Conservation (phyloP, 2,888 invertebrate genomes). For the Leuctra nigra region DNA sequence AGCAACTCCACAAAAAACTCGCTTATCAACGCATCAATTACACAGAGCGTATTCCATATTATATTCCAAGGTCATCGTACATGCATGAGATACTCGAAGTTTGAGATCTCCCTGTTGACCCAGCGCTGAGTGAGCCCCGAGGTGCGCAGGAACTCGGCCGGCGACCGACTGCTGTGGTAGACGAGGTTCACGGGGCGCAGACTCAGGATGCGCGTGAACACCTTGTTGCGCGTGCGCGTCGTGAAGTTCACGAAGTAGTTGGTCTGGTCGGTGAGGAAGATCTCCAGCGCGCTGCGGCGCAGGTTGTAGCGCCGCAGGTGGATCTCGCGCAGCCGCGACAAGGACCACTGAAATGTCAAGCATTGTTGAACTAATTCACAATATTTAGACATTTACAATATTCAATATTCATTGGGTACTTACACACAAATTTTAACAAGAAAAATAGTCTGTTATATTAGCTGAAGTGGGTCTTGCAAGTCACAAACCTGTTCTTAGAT, state of each 20-base stretch:
- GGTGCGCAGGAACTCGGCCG: constrained; percentile 51
- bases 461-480: too few relatives aligned
- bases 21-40: too few relatives aligned
- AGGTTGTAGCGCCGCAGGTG: constrained; percentile 57
- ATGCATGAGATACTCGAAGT: constrained; percentile 68
- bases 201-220: constrained; percentile 52
- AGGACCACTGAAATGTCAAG: constrained; percentile 46
- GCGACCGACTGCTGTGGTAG: constrained; percentile 51
- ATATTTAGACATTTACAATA: too few relatives aligned
- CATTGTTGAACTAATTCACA: too few relatives aligned
- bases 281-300: constrained; percentile 54
- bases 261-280: constrained; percentile 57
- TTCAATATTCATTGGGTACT: too few relatives aligned
- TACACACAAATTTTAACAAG: too few relatives aligned
- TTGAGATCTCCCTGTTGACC: constrained; percentile 61
- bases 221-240: constrained; percentile 53
- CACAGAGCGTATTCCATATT: background rate
- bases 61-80: constrained; percentile 24
- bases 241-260: constrained; percentile 59
- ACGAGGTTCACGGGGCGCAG: constrained; percentile 53
- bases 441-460: too few relatives aligned
- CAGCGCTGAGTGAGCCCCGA: constrained; percentile 56
- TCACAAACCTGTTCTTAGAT: too few relatives aligned
- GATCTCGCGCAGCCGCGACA: constrained; percentile 53
- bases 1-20: too few relatives aligned